Evolutionary conservation across 1,140 invertebrate genomes (phyloP).

Genomic region (Pachyrhynchus sulphureomaculatus): DNA sequence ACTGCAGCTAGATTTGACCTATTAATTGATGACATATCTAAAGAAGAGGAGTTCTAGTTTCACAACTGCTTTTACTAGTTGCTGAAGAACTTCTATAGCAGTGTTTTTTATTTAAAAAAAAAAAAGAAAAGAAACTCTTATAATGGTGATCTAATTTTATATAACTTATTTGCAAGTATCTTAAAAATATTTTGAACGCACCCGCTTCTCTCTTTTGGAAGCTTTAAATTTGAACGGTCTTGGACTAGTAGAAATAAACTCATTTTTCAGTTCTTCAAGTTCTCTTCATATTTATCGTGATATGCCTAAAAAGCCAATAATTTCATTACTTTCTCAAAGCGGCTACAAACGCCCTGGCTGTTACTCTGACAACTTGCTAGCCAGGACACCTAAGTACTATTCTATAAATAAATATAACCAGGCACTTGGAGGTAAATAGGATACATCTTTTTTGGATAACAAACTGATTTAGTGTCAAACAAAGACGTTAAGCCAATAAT

Average conservation of each 20-base stretch:
- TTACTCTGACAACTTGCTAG: too few relatives aligned
- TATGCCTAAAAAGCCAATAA: slow-evolving; percentile 18
- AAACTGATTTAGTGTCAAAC: too few relatives aligned
- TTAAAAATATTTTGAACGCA: too few relatives aligned
- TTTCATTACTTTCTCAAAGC: background rate
- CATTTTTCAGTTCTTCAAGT: slow-evolving; percentile 51
- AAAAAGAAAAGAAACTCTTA: background rate
- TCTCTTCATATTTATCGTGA: slow-evolving; percentile 47
- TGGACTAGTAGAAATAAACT: slow-evolving; percentile 58
- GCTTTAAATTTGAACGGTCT: slow-evolving; percentile 56
- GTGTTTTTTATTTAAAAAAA: slow-evolving; percentile 31
- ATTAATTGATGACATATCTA: slow-evolving; percentile 55
- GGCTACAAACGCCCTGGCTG: too few relatives aligned
- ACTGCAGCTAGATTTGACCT: slow-evolving; percentile 71
- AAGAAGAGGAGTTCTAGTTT: slow-evolving; percentile 53
- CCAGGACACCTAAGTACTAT: too few relatives aligned
- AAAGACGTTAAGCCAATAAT: too few relatives aligned
- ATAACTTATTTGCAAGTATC: background rate
- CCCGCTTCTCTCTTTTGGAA: slow-evolving; percentile 46
- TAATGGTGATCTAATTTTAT: background rate
- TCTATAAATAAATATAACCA: too few relatives aligned
- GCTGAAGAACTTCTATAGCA: slow-evolving; percentile 37
- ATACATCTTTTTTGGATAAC: too few relatives aligned
- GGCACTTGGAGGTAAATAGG: too few relatives aligned
- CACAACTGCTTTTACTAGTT: slow-evolving; percentile 39